These are phyloP conservation scores for Otus sunia DNA, from an alignment of 2,113 vertebrate species.

Conservation along the genomic window DNA sequence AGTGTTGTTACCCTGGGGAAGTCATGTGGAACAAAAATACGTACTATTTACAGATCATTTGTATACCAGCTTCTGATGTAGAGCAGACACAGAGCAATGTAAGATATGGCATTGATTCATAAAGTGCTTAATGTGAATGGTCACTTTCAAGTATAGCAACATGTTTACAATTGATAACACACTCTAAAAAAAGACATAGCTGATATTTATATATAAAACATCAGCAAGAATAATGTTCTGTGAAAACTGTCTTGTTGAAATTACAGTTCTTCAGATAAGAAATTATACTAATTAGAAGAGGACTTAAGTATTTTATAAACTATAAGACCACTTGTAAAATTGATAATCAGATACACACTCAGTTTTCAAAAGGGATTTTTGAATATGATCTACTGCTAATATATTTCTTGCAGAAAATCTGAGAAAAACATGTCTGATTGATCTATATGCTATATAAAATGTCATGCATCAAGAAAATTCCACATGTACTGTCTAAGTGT, in stretches of 20 bases:
- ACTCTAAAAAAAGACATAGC: not conserved
- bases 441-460: slow-evolving; percentile 21
- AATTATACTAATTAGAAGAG: slow-evolving; percentile 15
- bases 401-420: not conserved
- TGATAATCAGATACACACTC: not conserved
- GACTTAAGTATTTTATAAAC: slow-evolving; percentile 11
- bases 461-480: slow-evolving; percentile 46
- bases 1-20: not conserved
- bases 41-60: not conserved
- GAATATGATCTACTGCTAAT: not conserved
- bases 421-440: slow-evolving; percentile 3
- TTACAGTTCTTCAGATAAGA: not conserved
- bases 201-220: not conserved
- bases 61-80: not conserved
- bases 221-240: not conserved
- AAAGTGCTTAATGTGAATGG: not conserved
- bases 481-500: slow-evolving; percentile 3
- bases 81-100: not conserved
- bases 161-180: not conserved
- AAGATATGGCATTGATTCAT: not conserved
- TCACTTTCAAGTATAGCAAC: not conserved
- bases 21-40: not conserved
- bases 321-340: not conserved
- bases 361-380: slow-evolving; percentile 14
- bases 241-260: not conserved